Base-by-base conservation (phyloP, 2,113 vertebrate species). In the Sardina pilchardus region DNA sequence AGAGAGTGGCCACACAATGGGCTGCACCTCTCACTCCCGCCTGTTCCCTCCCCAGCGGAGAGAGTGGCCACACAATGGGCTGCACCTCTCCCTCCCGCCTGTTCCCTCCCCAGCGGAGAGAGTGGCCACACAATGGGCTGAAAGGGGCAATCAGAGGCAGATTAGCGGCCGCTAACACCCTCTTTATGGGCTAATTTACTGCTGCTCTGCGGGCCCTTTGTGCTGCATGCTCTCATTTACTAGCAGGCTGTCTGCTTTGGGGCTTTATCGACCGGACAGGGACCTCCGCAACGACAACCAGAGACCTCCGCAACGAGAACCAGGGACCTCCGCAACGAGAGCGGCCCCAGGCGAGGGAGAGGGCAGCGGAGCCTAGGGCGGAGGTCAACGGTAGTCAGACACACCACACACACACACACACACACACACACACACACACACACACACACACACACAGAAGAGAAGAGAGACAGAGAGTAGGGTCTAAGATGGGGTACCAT, bases 211-310 rank as follows among this genome's bases (percentile, higher is more conserved):
- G 48, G 85, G 82, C 84, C 83, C 86, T 87, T 90, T 89, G 88
- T 90, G 86, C 89, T 88, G 89, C 87, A 89, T 89, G 88, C 88
- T 88, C 85, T 89, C 89, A 90, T 90, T 89, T 90, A 90, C 88
- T 86, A 85, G 83, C 86, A 86, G 86, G 87, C 88, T 89, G 88
- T 89, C 84, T 81, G 85, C 86, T 88, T 88, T 89, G 88, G 89
- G 90, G 83, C 88, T 87, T 90, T 86, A 89, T 89, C 89, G 88
- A 88, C 88, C 81, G 88, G 90, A 84, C 86, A 89, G 39, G 83
- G 90, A 84, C 83, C 82, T 50, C 82, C 88, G 89, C 86, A 88
- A 86, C 82, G 85, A n/a, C n/a, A n/a, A n/a, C n/a, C n/a, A n/a
- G n/a, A n/a, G 39, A 63, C 78, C 80, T 47, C 82, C 59, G 21